Base-by-base conservation (phyloP, 2,113 vertebrate species). In the Oceanodroma tethys region DNA sequence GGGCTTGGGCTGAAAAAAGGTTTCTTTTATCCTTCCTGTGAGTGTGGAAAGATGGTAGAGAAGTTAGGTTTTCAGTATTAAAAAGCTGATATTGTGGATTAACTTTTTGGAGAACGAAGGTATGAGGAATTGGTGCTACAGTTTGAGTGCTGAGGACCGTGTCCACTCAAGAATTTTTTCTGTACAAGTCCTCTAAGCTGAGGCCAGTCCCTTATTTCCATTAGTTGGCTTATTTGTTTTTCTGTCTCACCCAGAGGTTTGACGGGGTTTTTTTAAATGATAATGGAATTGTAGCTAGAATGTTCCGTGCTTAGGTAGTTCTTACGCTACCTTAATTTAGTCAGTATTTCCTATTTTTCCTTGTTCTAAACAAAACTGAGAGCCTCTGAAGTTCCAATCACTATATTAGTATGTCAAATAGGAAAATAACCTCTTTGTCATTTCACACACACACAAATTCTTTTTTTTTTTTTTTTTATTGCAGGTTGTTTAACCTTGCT, bases 401-500 rank as follows among this genome's bases (percentile, higher is more conserved):
- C 12, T 81, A 4, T 58, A 52, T 70, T 67, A 62, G 15, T 59
- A 72, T 40, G 23, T 81, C 29, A 78, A 81, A 94, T 32, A 63
- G 25, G n/a, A 91, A 45, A 82, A 65, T 36, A 86, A 26, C 40
- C n/a, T 74, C 50, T 38, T 83, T 83, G 67, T 53, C 30, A 63
- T 84, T 63, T 91, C 23, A 32, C 16, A 58, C 23, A 50, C 8
- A 72, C 6, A 40, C 6, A 30, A 20, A 6, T 32, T 50, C 4
- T 50, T n/a, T 34, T 38, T 53, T 78, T 93, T 74, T 45, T 16
- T 53, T 78, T 93, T 62, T 74, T 45, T 14, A 30, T 42, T 32
- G 71, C 48, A 55, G 9, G 63, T 87, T 91, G 11, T 88, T 97
- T 96, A 97, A 97, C 90, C 94, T 96, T 97, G 92, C 48, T 97